Evolutionary conservation across 1,140 invertebrate species (phyloP), one percentile per base, ranked within the genome.

Genomic region (Drosophila seguyi): DNA sequence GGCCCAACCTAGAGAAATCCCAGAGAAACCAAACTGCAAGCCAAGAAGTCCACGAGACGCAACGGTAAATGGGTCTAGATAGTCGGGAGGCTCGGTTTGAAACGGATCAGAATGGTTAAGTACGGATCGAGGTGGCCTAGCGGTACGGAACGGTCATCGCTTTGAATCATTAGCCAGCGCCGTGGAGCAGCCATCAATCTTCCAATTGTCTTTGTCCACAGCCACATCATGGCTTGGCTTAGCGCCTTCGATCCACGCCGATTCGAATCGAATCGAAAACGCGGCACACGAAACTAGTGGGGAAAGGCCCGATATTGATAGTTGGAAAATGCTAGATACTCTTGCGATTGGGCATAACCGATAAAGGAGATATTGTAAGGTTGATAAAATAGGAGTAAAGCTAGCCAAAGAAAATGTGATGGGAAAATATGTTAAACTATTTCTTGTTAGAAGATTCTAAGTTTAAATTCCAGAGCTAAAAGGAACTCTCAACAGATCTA

Each of bases 171-270:
- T 85, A 85, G 68, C 57, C 68, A 63, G 42, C 27, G 42, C 31
- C 6, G 62, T 53, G 63, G 45, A 60, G 31, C 36, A 71, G 65
- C 65, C 78, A 85, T 85, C 83, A 85, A 85, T 85, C 79, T 85
- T 85, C 52, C 82, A 86, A 85, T 81, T 85, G 65, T 73, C 61
- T 50, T 55, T 65, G 44, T 60, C 61, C 61, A 42, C 18, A 22
- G 18, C 31, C 20, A 34, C 34, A 22, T 20, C 34, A 38, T 27
- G 16, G 69, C 52, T 25, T 44, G 31, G 27, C 66, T 39, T 58
- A 58, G 68, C 68, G 66, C 68, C 68, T 71, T 47, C 39, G 34
- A 58, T 42, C 44, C 50, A 27, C 34, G 20, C 16, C 34, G 53
- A 65, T 66, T 42, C 38, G 42, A 58, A 42, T 42, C 38, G 42